Conservation (phyloP, 2,888 invertebrate genomes). For the Drosophila aldrichi region DNA sequence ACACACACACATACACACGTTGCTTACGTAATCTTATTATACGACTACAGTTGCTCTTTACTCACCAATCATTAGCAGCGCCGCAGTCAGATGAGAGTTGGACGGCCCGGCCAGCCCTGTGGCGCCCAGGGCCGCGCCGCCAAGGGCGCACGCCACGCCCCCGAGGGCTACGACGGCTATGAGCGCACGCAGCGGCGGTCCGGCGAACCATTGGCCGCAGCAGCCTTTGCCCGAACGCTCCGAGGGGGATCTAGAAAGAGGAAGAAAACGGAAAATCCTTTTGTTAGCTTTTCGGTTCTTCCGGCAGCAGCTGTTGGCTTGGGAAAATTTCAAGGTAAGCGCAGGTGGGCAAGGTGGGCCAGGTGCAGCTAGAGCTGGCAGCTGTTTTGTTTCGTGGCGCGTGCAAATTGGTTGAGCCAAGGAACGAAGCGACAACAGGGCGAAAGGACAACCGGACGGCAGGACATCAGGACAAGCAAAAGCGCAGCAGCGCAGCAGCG, state of each 20-base stretch:
- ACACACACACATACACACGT: not conserved
- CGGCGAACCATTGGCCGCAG: slow-evolving; percentile 86
- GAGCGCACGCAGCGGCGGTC: slow-evolving; percentile 85
- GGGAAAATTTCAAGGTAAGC: slow-evolving; percentile 16
- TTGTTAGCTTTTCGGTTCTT: slow-evolving; percentile 42
- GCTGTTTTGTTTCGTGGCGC: slow-evolving; percentile 67
- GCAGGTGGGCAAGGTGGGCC: slow-evolving; percentile 2
- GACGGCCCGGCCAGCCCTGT: slow-evolving; percentile 85
- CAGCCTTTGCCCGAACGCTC: slow-evolving; percentile 86
- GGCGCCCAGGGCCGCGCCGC: slow-evolving; percentile 85
- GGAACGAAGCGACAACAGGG: not conserved
- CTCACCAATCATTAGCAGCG: slow-evolving; percentile 85
- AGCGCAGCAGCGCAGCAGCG: slow-evolving; percentile 69
- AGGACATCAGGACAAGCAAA: slow-evolving; percentile 28
- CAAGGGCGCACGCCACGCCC: slow-evolving; percentile 85
- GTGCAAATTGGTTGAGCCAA: slow-evolving; percentile 69
- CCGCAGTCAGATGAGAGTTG: slow-evolving; percentile 85
- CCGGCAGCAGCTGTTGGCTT: slow-evolving; percentile 32
- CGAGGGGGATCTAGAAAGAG: slow-evolving; percentile 84
- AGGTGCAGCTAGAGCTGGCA: slow-evolving; percentile 39
- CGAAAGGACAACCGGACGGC: slow-evolving; percentile 1
- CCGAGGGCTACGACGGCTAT: slow-evolving; percentile 85
- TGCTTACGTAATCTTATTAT: slow-evolving; percentile 9
- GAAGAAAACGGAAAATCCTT: slow-evolving; percentile 24
- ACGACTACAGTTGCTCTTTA: slow-evolving; percentile 23